Conservation (phyloP, 64 coral and sea anemone genomes). For the Montipora cactus region DNA sequence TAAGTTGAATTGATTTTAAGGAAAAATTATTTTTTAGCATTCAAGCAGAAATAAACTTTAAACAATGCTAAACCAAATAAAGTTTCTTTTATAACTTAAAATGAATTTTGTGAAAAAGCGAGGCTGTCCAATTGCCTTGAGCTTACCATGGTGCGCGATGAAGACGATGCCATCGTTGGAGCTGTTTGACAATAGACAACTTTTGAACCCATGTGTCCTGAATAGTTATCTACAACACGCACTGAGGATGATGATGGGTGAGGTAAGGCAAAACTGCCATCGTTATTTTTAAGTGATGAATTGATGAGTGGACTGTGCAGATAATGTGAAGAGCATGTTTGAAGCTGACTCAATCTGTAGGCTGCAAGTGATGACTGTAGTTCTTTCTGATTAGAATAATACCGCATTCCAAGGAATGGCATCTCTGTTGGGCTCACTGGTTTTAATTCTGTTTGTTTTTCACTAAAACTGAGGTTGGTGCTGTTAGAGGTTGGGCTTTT, state of each 20-base stretch:
- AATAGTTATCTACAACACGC: conserved; percentile 5
- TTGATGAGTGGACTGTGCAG: conserved; percentile 3
- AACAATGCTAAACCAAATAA: not conserved
- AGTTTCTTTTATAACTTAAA: not conserved
- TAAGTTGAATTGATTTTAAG: no score
- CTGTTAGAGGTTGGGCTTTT: not conserved
- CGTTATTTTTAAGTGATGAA: not conserved
- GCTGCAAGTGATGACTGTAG: conserved; percentile 1
- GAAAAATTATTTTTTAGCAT: no score
- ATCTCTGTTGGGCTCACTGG: conserved; percentile 16
- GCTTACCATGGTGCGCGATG: conserved; percentile 26
- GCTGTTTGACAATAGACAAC: conserved; percentile 46
- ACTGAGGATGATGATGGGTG: not conserved
- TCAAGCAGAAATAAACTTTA: not conserved
- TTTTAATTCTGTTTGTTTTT: not conserved
- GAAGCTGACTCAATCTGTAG: conserved; percentile 46
- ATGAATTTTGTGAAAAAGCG: not conserved
- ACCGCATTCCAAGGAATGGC: conserved; percentile 11
- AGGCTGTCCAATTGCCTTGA: not conserved
- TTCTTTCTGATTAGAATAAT: conserved; percentile 13
- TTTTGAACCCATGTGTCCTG: conserved; percentile 17
- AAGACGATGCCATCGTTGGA: conserved; percentile 39
- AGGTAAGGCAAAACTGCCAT: not conserved
- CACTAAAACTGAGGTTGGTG: not conserved
- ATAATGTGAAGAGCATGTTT: conserved; percentile 3